These are phyloP conservation scores for Aeoliscus strigatus DNA, from an alignment of 2,797 vertebrate genomes.

Conservation along the genomic window DNA sequence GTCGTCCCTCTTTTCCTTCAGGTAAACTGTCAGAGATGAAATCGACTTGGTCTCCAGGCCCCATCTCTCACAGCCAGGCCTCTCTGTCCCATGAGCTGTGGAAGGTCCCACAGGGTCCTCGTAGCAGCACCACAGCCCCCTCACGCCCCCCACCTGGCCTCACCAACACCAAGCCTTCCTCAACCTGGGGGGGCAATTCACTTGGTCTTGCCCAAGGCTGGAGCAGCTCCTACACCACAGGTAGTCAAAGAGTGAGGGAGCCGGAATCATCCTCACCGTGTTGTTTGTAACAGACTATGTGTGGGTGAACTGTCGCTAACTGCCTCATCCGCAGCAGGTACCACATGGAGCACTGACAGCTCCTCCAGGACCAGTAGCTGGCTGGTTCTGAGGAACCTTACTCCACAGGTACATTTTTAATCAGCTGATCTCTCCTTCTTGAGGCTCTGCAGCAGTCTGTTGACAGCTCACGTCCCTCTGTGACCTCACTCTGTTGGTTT, in stretches of 20 bases:
- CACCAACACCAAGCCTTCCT: slow-evolving; percentile 91
- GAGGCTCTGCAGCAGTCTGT: not conserved
- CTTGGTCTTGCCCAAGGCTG: slow-evolving; percentile 84
- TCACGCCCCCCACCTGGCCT: slow-evolving; percentile 93
- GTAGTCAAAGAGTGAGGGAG: slow-evolving; percentile 52
- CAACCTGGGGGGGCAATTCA: slow-evolving; percentile 93
- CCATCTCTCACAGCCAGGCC: slow-evolving; percentile 90
- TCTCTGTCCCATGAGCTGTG: slow-evolving; percentile 96
- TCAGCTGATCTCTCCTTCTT: not conserved
- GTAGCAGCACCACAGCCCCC: slow-evolving; percentile 84
- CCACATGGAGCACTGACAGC: slow-evolving; percentile 96
- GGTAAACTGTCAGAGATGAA: slow-evolving; percentile 97
- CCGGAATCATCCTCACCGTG: too few relatives aligned
- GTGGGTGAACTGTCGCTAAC: too few relatives aligned
- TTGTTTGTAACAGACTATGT: too few relatives aligned
- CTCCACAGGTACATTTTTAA: slow-evolving; percentile 83
- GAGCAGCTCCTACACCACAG: slow-evolving; percentile 94
- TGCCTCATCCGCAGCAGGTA: slow-evolving; percentile 71
- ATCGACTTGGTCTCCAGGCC: slow-evolving; percentile 93
- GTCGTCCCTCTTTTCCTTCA: slow-evolving; percentile 44
- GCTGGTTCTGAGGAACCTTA: slow-evolving; percentile 97
- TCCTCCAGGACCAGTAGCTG: slow-evolving; percentile 94
- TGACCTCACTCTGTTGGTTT: not conserved
- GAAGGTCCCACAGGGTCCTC: slow-evolving; percentile 88
- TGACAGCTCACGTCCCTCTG: not conserved